Evolutionary conservation across 2,888 invertebrate genomes (phyloP), one percentile per base, ranked within the genome.

Genomic region (Tolmerus cingulatus): DNA sequence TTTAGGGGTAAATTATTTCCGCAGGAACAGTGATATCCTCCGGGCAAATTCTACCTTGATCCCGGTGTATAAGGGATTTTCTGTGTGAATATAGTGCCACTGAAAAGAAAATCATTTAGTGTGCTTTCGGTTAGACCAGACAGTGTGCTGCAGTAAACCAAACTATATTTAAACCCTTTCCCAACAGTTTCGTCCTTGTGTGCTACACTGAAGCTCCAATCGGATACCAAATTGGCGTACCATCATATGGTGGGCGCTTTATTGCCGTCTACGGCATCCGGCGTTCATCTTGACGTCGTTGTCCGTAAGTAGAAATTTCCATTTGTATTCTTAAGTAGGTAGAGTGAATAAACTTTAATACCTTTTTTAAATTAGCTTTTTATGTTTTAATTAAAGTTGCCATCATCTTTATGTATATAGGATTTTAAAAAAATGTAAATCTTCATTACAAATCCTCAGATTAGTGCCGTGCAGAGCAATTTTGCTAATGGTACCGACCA

Each of bases 161-260:
- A 79, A 57, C 30, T 19, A 30, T 34, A 51, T 43, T 34, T 82
- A n/a, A 27, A 82, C 40, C 37, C 66, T 57, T 84, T 37, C 82
- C 66, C 82, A 84, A 66, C 34, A 85, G 85, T 85, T 74, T 14
- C n/a, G 46, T 85, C 46, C n/a, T 76, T 78, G 43, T 40, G 76
- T 78, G 81, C n/a, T 81, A 86, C 87, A 86, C 86, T 87, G 87
- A 86, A 86, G 74, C 74, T 55, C 51, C 51, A 81, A 76, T 57
- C 40, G 86, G 79, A 66, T 82, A 86, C 37, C 87, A 86, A 86
- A 82, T 86, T 87, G 86, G 87, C 87, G 86, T 87, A 82, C 87
- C 90, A 90, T 91, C 91, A 91, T 91, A 91, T 91, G 91, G 91
- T 91, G 91, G 91, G 91, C 91, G 90, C 90, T 90, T 90, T 91